These are phyloP conservation scores for Orius insidiosus DNA, from an alignment of 1,140 invertebrate genomes.

Conservation along the genomic window DNA sequence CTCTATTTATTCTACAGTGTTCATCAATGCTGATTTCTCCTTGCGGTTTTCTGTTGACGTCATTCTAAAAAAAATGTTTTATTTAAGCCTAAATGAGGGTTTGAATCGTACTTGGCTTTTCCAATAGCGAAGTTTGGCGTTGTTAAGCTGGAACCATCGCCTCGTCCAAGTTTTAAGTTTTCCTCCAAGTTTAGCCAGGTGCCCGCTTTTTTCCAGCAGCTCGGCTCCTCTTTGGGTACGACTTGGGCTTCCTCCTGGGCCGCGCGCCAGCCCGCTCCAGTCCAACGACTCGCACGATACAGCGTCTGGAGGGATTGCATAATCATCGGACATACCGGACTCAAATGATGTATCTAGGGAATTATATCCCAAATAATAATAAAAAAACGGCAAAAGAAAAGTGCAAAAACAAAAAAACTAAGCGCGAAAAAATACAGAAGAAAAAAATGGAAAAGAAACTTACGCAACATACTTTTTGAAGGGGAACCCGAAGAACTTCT, in stretches of 20 bases:
- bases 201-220: constrained; percentile 70
- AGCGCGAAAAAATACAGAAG: constrained; percentile 3
- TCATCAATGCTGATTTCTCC: constrained; percentile 82
- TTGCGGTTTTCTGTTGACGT: constrained; percentile 66
- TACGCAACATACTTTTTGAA: constrained; percentile 46
- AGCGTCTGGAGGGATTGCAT: constrained; percentile 87
- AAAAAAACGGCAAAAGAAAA: constrained; percentile 3
- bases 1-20: constrained; percentile 73
- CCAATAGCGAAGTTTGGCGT: constrained; percentile 82
- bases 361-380: constrained; percentile 3
- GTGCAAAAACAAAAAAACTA: constrained; percentile 1
- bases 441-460: constrained; percentile 7
- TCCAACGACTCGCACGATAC: constrained; percentile 45
- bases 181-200: constrained; percentile 83
- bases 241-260: constrained; percentile 14
- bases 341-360: constrained; percentile 63
- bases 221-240: constrained; percentile 14
- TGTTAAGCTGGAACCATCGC: constrained; percentile 84
- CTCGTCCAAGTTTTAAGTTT: constrained; percentile 92
- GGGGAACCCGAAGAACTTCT: constrained; percentile 65
- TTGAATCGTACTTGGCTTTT: constrained; percentile 54
- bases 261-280: constrained; percentile 19
- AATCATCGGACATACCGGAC: constrained; percentile 87
- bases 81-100: no score
- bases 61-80: constrained; percentile 44